Percentiles rank a stretch among this genome's conserved stretches.
phyloP scores from a whole-genome alignment of 2,113 vertebrate species.

The Cebidichthys violaceus region DNA sequence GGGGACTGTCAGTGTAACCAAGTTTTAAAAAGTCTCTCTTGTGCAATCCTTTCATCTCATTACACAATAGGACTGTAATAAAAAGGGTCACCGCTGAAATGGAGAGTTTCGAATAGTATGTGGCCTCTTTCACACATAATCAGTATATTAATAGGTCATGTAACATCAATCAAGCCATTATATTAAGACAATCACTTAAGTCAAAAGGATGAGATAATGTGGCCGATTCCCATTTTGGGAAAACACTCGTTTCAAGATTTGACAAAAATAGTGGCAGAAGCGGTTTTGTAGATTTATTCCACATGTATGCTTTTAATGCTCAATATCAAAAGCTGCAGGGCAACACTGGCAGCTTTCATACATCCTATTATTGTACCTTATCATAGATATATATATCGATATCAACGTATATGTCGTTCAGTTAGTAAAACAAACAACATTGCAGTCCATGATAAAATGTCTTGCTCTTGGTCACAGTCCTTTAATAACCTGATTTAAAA shows the following conservation, averaged over 20 bases:
- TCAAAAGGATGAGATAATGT: background rate
- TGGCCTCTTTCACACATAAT: slow-evolving; percentile 15
- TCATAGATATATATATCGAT: too few relatives aligned
- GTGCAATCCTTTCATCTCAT: slow-evolving; percentile 70
- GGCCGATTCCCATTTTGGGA: background rate
- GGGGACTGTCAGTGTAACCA: slow-evolving; percentile 78
- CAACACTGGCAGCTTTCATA: background rate
- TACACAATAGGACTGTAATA: slow-evolving; percentile 60
- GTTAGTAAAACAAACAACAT: background rate
- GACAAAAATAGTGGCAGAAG: background rate
- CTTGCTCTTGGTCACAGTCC: background rate
- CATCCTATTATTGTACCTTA: background rate
- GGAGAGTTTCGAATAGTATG: slow-evolving; percentile 18
- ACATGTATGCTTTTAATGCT: slow-evolving; percentile 11
- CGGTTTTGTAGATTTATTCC: slow-evolving; percentile 3
- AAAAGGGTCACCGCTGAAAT: slow-evolving; percentile 49
- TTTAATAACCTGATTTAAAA: background rate
- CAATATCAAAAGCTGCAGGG: background rate
- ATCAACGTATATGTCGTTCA: background rate
- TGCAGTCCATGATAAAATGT: background rate
- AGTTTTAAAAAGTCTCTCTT: slow-evolving; percentile 73
- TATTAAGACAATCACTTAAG: background rate
- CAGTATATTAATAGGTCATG: slow-evolving; percentile 7
- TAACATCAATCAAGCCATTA: background rate
- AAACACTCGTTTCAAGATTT: background rate